Evolutionary conservation across 2,888 invertebrate genomes (phyloP).

Genomic region (Formica aserva): DNA sequence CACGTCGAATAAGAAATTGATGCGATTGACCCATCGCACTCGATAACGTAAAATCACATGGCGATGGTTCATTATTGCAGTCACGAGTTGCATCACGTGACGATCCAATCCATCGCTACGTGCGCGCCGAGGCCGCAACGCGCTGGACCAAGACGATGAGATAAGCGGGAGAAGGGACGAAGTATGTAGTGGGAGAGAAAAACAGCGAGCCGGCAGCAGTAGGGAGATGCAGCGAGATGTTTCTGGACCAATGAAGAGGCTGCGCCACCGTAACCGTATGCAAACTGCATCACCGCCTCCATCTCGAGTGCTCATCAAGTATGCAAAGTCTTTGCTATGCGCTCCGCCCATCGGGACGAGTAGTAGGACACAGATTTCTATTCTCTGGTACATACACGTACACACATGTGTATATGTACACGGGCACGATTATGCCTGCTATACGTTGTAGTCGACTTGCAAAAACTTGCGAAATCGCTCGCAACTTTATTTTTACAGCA

Average conservation of each 20-base stretch:
- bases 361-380: constrained; percentile 66
- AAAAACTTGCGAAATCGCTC: constrained; percentile 1
- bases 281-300: constrained; percentile 84
- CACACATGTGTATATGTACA: background rate
- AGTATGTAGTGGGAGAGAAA: constrained; percentile 71
- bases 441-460: background rate
- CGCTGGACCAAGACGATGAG: constrained; percentile 71
- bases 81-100: background rate
- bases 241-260: constrained; percentile 84
- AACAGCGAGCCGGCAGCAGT: constrained; percentile 62
- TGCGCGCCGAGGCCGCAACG: constrained; percentile 62
- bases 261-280: constrained; percentile 81
- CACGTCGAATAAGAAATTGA: background rate
- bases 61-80: background rate
- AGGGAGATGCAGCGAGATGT: constrained; percentile 76
- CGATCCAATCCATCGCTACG: constrained; percentile 59
- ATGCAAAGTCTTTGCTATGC: constrained; percentile 81
- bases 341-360: constrained; percentile 80
- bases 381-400: background rate
- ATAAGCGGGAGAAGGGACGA: constrained; percentile 65
- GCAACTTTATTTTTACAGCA: background rate
- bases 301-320: constrained; percentile 80
- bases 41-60: background rate
- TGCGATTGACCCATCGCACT: background rate
- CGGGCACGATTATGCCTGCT: background rate